These are phyloP conservation scores for Zeuzera pyrina DNA, from an alignment of 2,888 invertebrate genomes.

Conservation along the genomic window DNA sequence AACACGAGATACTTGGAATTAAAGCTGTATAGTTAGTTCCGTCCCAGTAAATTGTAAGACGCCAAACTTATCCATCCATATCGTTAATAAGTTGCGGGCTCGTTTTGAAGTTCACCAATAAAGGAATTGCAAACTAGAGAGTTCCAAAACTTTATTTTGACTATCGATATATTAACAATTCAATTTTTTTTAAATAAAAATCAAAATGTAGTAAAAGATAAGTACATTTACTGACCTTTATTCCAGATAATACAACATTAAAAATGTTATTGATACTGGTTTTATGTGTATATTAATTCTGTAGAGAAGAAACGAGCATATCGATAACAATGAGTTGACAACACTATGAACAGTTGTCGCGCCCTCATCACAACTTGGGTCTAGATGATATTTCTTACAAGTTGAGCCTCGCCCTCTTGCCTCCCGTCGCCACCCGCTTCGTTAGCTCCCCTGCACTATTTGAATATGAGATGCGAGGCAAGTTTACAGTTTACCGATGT, in stretches of 20 bases:
- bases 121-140: slow-evolving; percentile 6
- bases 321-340: too few species aligned
- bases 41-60: slow-evolving; percentile 6
- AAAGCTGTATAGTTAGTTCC: slow-evolving; percentile 8
- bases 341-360: slow-evolving; percentile 7
- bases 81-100: slow-evolving; percentile 13
- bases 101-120: slow-evolving; percentile 8
- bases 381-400: slow-evolving; percentile 47
- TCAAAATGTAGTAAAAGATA: too few species aligned
- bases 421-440: slow-evolving; percentile 31
- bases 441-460: slow-evolving; percentile 66
- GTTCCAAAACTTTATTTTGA: too few species aligned
- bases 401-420: slow-evolving; percentile 15
- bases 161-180: too few species aligned
- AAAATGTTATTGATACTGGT: too few species aligned
- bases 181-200: too few species aligned
- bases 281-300: too few species aligned
- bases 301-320: too few species aligned
- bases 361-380: slow-evolving; percentile 10
- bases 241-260: too few species aligned
- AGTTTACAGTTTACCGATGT: slow-evolving; percentile 49
- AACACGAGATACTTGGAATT: slow-evolving; percentile 7
- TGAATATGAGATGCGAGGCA: slow-evolving; percentile 63
- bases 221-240: too few species aligned
- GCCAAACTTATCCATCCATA: slow-evolving; percentile 14